Base-by-base conservation (phyloP, 2,113 vertebrate genomes). In the Lutjanus erythropterus region DNA sequence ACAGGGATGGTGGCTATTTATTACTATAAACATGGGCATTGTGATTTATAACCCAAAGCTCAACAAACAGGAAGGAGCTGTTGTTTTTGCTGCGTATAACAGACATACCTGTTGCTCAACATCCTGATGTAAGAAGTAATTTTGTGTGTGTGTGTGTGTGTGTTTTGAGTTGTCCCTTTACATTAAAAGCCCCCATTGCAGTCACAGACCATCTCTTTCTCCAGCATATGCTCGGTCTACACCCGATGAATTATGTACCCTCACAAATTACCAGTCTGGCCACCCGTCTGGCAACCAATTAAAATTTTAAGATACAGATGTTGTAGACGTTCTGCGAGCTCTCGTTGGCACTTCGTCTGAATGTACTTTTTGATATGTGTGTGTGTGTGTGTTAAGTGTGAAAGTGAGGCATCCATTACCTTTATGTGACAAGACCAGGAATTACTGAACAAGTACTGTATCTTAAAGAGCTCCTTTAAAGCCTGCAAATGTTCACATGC, bases 241-340 rank as follows among this genome's bases (percentile, higher is more conserved):
- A 71, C 75, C 58, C 4, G 15, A 92, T 94, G 66, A 95, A 94
- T 94, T 87, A 94, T 94, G 86, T 84, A 94, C 72, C 37, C 62
- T 73, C 87, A 86, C 89, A 93, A 90, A 94, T 90, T 81, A 89
- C 81, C 81, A 88, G 86, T 87, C 89, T 88, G 88, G 53, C 67
- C 79, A 79, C 49, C 76, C 75, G 70, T 89, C 91, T 91, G 90
- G 65, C 62, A 58, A 60, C 70, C 76, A 86, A 94, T 95, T 89
- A 92, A 94, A 91, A 69, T 89, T 94, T 93, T 71, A 95, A 86
- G 80, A 86, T 90, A 86, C 91, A 93, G 89, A 93, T 90, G 91
- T 90, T 91, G 85, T 55, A 61, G 77, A 82, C 66, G 41, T 92
- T 88, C 77, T 79, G 52, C 52, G 4, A 71, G 81, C 78, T 81